These are phyloP conservation scores for Clytia hemisphaerica DNA, from an alignment of 30 jellyfish, hydroid and myxozoan genomes.

Conservation along the genomic window DNA sequence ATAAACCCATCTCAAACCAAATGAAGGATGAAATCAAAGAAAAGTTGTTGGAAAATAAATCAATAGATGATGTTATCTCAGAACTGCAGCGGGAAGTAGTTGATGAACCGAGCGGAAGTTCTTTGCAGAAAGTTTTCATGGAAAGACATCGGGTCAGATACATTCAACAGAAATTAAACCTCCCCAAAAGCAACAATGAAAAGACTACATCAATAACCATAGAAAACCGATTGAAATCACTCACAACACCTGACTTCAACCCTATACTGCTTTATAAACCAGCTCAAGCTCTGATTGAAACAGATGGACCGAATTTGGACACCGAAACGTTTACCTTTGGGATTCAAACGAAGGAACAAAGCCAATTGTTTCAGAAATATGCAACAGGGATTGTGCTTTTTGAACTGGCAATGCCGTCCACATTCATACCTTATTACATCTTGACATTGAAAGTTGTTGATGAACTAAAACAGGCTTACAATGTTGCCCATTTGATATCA, in stretches of 20 bases:
- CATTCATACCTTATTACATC: slow-evolving; percentile 1
- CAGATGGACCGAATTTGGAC: background rate
- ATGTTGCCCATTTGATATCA: slow-evolving; percentile 40
- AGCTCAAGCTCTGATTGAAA: background rate
- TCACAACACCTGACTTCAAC: background rate
- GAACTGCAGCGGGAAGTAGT: slow-evolving; percentile 13
- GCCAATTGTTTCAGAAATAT: background rate
- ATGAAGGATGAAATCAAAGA: background rate
- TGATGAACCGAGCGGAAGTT: background rate
- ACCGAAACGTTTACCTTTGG: background rate
- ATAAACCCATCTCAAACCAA: background rate
- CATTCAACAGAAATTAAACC: slow-evolving; percentile 3
- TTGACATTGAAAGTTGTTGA: slow-evolving; percentile 36
- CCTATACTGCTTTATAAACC: slow-evolving; percentile 12
- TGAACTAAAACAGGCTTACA: slow-evolving; percentile 35
- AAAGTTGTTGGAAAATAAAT: background rate
- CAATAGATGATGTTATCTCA: slow-evolving; percentile 14
- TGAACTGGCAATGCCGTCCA: background rate
- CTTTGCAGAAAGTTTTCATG: background rate
- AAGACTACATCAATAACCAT: background rate
- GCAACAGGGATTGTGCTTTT: background rate
- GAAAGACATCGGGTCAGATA: background rate
- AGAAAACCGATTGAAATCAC: slow-evolving; percentile 10
- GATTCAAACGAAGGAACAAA: slow-evolving; percentile 8
- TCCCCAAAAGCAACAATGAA: background rate